These are phyloP conservation scores for Drosophila parvula DNA, from an alignment of 1,140 invertebrate species.

Conservation along the genomic window DNA sequence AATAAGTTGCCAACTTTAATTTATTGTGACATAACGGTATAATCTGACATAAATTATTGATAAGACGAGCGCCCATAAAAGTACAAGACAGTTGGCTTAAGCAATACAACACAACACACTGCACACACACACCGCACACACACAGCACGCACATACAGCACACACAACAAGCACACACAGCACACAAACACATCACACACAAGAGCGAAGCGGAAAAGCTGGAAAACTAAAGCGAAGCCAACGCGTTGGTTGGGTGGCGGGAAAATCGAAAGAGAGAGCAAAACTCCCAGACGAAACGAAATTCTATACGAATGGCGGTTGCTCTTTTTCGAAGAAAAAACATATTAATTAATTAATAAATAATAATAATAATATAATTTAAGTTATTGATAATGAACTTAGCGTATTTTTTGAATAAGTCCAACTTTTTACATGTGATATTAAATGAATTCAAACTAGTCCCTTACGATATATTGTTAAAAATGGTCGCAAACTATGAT, in stretches of 20 bases:
- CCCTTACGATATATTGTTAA: no score
- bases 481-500: no score
- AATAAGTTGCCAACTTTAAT: conserved; percentile 84
- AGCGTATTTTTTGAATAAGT: no score
- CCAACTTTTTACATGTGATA: no score
- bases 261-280: conserved; percentile 20
- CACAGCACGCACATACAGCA: conserved; percentile 6
- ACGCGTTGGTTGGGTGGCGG: conserved; percentile 10
- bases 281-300: neutral
- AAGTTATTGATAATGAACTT: no score
- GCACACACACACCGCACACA: neutral
- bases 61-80: conserved; percentile 80
- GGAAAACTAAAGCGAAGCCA: conserved; percentile 42
- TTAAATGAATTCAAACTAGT: no score
- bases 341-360: no score
- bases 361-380: no score
- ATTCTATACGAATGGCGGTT: conserved; percentile 10
- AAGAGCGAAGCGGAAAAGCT: conserved; percentile 21
- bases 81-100: conserved; percentile 81
- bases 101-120: conserved; percentile 55
- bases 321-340: no score
- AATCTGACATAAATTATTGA: conserved; percentile 84
- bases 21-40: conserved; percentile 84
- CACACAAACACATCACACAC: conserved; percentile 1
- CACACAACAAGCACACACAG: conserved; percentile 1